Evolutionary conservation across 2,888 invertebrate species (phyloP).

Genomic region (Ormyrus rosae): DNA sequence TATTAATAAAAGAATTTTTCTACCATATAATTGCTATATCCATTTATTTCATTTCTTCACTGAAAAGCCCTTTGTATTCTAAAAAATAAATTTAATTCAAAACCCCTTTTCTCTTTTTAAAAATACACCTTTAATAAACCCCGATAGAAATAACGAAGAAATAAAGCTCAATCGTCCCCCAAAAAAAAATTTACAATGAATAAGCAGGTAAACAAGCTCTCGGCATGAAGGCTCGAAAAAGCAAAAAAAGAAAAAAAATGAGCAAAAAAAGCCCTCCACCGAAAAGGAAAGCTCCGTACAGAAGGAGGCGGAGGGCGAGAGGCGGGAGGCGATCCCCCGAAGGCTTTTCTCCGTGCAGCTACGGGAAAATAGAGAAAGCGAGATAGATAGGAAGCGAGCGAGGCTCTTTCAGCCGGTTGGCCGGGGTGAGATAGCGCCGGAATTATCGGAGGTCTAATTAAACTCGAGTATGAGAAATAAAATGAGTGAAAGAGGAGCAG

Average conservation of each 20-base stretch:
- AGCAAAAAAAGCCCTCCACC: conserved; percentile 15
- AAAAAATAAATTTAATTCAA: too few relatives aligned
- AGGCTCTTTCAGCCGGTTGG: conserved; percentile 45
- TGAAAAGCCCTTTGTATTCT: too few relatives aligned
- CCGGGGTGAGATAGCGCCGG: conserved; percentile 66
- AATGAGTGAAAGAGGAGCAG: conserved; percentile 60
- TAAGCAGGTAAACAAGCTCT: too few relatives aligned
- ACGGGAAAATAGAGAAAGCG: conserved; percentile 9
- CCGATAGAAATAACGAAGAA: too few relatives aligned
- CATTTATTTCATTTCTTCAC: too few relatives aligned
- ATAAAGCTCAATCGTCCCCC: too few relatives aligned
- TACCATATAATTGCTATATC: too few relatives aligned
- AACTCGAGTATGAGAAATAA: conserved; percentile 72
- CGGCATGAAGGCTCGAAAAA: not conserved
- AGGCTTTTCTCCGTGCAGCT: conserved; percentile 11
- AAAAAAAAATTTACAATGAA: too few relatives aligned
- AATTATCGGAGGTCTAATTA: conserved; percentile 73
- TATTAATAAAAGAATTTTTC: too few relatives aligned
- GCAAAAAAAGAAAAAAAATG: conserved; percentile 10
- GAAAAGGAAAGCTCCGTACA: not conserved
- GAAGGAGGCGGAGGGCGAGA: conserved; percentile 10
- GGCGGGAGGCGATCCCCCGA: not conserved
- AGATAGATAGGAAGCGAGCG: conserved; percentile 13
- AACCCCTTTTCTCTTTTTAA: too few relatives aligned
- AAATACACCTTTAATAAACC: too few relatives aligned